Conservation (phyloP, 2,888 invertebrate genomes). For the Drosophila merina region DNA sequence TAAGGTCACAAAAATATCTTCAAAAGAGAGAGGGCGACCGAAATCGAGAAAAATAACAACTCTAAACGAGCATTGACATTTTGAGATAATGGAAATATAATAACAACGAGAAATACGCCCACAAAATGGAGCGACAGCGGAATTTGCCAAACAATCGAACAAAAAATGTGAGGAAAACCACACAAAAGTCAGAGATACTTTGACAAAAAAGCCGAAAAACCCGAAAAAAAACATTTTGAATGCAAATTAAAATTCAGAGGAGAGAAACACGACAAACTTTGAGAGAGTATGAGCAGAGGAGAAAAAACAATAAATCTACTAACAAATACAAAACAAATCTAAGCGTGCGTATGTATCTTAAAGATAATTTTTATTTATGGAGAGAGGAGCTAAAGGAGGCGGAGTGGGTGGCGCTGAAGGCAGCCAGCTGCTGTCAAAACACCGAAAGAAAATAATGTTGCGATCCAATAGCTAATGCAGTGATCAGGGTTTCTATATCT, state of each 20-base stretch:
- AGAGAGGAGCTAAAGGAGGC: background rate
- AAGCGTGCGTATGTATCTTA: slow-evolving; percentile 51
- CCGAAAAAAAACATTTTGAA: slow-evolving; percentile 12
- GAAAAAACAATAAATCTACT: slow-evolving; percentile 45
- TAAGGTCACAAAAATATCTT: slow-evolving; percentile 69
- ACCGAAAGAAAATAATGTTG: background rate
- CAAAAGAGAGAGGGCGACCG: slow-evolving; percentile 33
- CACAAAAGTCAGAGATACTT: slow-evolving; percentile 47
- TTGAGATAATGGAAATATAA: slow-evolving; percentile 44
- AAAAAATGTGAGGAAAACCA: slow-evolving; percentile 54
- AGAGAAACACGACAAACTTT: slow-evolving; percentile 1
- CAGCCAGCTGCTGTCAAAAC: slow-evolving; percentile 31
- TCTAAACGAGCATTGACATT: slow-evolving; percentile 68
- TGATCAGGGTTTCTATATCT: background rate
- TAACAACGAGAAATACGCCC: slow-evolving; percentile 61
- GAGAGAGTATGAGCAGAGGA: slow-evolving; percentile 9
- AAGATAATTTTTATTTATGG: slow-evolving; percentile 52
- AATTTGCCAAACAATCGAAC: slow-evolving; percentile 68
- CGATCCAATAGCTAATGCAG: background rate
- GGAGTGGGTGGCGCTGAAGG: slow-evolving; percentile 25
- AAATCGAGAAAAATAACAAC: slow-evolving; percentile 8
- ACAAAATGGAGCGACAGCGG: slow-evolving; percentile 63
- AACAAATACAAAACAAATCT: slow-evolving; percentile 48
- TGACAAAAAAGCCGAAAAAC: slow-evolving; percentile 31
- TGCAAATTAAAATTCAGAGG: slow-evolving; percentile 18